Percentiles rank a stretch among this genome's conserved stretches.
These are phyloP conservation scores for Tetragnatha montana DNA, from an alignment of 2,888 invertebrate species.

Conservation along the genomic window DNA sequence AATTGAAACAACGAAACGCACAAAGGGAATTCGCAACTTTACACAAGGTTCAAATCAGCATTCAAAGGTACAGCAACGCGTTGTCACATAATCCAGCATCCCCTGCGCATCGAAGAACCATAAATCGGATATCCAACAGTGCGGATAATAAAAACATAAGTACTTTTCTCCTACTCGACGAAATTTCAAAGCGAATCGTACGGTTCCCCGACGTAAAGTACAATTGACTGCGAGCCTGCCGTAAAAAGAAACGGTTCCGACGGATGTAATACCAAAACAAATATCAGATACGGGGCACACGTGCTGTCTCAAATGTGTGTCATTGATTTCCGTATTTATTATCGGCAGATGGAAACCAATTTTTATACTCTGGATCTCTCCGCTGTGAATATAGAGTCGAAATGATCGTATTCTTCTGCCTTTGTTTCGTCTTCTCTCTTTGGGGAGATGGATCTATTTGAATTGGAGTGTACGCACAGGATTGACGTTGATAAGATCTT, in stretches of 20 bases:
- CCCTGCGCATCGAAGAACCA: neutral
- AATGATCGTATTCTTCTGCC: constrained; percentile 16
- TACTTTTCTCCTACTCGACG: constrained; percentile 27
- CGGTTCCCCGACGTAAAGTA: neutral
- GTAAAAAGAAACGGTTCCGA: neutral
- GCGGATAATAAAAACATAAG: constrained; percentile 42
- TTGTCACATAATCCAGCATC: neutral
- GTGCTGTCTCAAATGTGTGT: constrained; percentile 39
- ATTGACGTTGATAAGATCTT: constrained; percentile 45
- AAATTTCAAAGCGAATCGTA: constrained; percentile 26
- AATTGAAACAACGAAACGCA: neutral
- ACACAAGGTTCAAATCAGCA: neutral
- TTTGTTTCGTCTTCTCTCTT: neutral
- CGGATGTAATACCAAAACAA: neutral
- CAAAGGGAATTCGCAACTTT: neutral
- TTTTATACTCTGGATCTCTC: constrained; percentile 22
- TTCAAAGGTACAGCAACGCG: neutral
- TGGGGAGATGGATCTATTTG: constrained; percentile 5
- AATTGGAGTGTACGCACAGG: constrained; percentile 11
- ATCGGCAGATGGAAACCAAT: constrained; percentile 38
- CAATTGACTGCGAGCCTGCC: neutral
- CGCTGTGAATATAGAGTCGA: constrained; percentile 20
- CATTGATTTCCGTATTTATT: constrained; percentile 60
- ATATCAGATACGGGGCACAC: constrained; percentile 3
- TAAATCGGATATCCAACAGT: constrained; percentile 19